Percentiles rank a stretch among this genome's conserved stretches.
Evolutionary conservation across 2,888 invertebrate genomes (phyloP).

Genomic region (Syrista parreyssii): DNA sequence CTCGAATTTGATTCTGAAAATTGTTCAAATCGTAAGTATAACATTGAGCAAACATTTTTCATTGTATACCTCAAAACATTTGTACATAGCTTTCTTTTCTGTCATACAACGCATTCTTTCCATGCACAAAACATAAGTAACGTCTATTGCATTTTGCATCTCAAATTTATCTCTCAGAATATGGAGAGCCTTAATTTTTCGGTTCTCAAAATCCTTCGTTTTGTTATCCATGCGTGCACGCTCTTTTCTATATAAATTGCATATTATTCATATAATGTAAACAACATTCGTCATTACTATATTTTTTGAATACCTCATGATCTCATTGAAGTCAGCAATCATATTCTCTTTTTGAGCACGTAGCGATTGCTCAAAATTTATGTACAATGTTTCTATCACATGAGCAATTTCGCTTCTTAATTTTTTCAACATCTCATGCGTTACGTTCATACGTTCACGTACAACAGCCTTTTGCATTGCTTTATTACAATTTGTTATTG

Average conservation of each 20-base stretch:
- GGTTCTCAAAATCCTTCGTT: slow-evolving; percentile 31
- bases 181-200: slow-evolving; percentile 32
- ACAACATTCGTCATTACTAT: neutral
- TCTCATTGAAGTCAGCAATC: slow-evolving; percentile 52
- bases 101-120: slow-evolving; percentile 43
- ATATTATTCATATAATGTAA: neutral
- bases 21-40: slow-evolving; percentile 6
- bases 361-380: slow-evolving; percentile 40
- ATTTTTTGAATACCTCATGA: slow-evolving; percentile 42
- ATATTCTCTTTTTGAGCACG: slow-evolving; percentile 42
- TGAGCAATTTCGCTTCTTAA: slow-evolving; percentile 43
- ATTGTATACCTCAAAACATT: slow-evolving; percentile 40
- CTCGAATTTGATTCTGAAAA: slow-evolving; percentile 40
- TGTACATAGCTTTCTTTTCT: slow-evolving; percentile 38
- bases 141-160: slow-evolving; percentile 39
- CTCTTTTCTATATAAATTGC: slow-evolving; percentile 32
- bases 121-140: slow-evolving; percentile 39
- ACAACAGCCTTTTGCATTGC: slow-evolving; percentile 40
- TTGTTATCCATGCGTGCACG: slow-evolving; percentile 32
- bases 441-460: slow-evolving; percentile 41
- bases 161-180: slow-evolving; percentile 39
- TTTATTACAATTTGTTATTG: slow-evolving; percentile 28
- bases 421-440: slow-evolving; percentile 43
- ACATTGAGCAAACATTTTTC: slow-evolving; percentile 1
- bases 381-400: slow-evolving; percentile 37